Evolutionary conservation across 53 echinoderm and acorn worm species (phyloP), one percentile per base, ranked within the genome.

Genomic region (Antedon mediterranea): DNA sequence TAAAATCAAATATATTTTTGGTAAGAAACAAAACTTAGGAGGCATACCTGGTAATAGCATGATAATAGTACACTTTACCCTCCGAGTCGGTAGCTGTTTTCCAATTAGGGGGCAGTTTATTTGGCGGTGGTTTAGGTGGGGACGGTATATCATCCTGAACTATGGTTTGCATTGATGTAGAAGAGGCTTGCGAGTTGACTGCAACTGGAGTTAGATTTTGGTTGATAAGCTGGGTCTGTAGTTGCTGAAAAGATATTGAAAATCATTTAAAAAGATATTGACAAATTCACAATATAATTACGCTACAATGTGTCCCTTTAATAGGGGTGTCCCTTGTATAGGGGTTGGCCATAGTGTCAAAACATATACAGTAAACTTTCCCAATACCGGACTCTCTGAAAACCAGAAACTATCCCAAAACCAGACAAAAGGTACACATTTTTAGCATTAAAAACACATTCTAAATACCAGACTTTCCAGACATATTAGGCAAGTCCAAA

Each of bases 21-120:
- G 11, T 4, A 4, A 6, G 37, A 4, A 37, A 37, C 4, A 37
- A n/a, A 37, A 11, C 37, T 37, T n/a, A n/a, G n/a, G n/a, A 37
- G 37, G 4, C 79, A 42, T 75, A 93, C 94, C 94, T 94, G 72
- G 94, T 91, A 42, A 87, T 71, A 29, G 89, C 84, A 71, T 94
- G 95, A 43, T 94, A 94, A 86, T 94, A 94, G 77, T 94, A 94
- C 31, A 85, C 75, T 72, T 94, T 94, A 29, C 95, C 95, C 33
- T 94, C 89, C 3, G 87, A 42, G 71, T 94, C 95, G 71, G 85
- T 89, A 13, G 91, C 91, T 2, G 91, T 89, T 80, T 89, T 92
- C 92, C 92, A 92, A 28, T 89, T 87, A 26, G 95, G 87, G 4
- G 95, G 95, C 30, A 94, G 84, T 34, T 83, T 74, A 15, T 75